A percentile compares a stretch with the other conserved stretches of the same genome.
phyloP scores from a whole-genome alignment of 2,888 invertebrate genomes.

The Hipparchia semele region DNA sequence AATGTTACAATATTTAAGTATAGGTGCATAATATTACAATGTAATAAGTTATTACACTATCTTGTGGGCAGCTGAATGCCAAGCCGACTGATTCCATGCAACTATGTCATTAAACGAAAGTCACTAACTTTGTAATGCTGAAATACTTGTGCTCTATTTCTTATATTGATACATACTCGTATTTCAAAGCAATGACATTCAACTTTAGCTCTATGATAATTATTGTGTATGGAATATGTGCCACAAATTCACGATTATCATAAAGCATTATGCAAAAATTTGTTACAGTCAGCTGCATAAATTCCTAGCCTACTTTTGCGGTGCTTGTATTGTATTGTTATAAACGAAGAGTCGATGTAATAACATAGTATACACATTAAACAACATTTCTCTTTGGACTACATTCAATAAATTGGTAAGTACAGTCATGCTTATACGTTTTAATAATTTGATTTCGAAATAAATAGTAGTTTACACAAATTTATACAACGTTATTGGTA shows the following conservation, averaged over 20 bases:
- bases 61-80: no score
- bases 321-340: constrained; percentile 26
- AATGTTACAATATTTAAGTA: no score
- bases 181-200: background rate
- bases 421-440: no score
- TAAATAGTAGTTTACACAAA: no score
- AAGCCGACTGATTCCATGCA: no score
- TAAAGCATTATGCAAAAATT: constrained; percentile 38
- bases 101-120: no score
- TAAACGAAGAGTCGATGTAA: constrained; percentile 6
- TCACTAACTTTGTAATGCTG: background rate
- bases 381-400: background rate
- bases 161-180: background rate
- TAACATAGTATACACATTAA: background rate
- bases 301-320: constrained; percentile 31
- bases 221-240: constrained; percentile 29
- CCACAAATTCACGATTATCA: constrained; percentile 31
- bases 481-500: no score
- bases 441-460: no score
- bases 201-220: constrained; percentile 11
- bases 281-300: constrained; percentile 31
- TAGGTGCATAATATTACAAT: no score
- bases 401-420: no score
- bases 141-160: background rate
- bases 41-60: no score